These are phyloP conservation scores for Trichoplax adhaerens DNA, from an alignment of 37 sponge, comb jelly and placozoan species.

Conservation along the genomic window DNA sequence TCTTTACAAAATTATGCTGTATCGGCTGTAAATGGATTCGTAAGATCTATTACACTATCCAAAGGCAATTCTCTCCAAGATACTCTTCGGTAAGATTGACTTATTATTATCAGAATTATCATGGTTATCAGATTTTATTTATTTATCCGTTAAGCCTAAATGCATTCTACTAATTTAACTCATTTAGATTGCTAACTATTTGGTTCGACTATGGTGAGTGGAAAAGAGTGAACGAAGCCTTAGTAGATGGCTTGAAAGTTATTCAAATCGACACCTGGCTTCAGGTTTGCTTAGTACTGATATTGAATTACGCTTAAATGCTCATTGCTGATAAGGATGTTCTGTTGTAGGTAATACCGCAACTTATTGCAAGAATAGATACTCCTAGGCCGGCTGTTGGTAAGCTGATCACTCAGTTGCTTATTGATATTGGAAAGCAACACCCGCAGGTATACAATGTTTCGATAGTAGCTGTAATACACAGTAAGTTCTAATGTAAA, in stretches of 20 bases:
- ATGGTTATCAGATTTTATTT: not conserved
- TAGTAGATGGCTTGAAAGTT: constrained; percentile 67
- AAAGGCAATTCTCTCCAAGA: constrained; percentile 74
- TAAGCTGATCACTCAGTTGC: constrained; percentile 77
- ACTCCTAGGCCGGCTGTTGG: constrained; percentile 62
- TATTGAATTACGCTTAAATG: not conserved
- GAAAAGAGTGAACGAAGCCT: constrained; percentile 48
- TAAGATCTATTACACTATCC: constrained; percentile 77
- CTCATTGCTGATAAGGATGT: not conserved
- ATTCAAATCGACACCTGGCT: constrained; percentile 91
- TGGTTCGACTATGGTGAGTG: constrained; percentile 87
- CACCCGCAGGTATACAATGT: constrained; percentile 70
- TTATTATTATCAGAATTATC: not conserved
- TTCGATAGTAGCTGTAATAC: too few relatives aligned
- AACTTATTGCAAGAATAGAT: constrained; percentile 93
- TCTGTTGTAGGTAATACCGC: constrained; percentile 61
- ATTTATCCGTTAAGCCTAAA: not conserved
- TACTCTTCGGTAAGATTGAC: constrained; percentile 45
- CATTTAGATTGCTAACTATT: constrained; percentile 62
- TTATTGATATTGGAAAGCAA: constrained; percentile 78
- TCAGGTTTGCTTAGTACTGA: constrained; percentile 17
- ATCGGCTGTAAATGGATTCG: constrained; percentile 81
- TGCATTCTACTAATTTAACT: not conserved
- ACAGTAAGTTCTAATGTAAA: too few relatives aligned
- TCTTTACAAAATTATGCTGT: constrained; percentile 12